Base-by-base conservation (phyloP, 2,113 vertebrate species). In the Deroptyus accipitrinus region DNA sequence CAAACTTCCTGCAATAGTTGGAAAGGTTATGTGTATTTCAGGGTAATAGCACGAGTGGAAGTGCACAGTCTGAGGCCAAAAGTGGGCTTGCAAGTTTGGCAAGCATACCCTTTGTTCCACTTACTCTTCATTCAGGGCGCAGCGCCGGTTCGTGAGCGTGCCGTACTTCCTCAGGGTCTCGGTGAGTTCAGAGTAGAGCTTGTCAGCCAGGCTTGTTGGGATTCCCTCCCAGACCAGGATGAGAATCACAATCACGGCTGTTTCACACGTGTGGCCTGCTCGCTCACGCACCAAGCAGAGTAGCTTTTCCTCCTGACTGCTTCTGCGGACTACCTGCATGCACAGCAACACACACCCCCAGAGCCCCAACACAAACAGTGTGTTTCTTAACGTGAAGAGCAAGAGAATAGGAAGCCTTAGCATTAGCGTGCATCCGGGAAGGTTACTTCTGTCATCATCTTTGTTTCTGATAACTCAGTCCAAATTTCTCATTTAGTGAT, bases 211-310 rank as follows among this genome's bases (percentile, higher is more conserved):
- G 77, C 87, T 96, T 10, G 88, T 95, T 2, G 98, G 95, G 93
- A 99, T 99, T 46, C 99, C 99, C 84, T 99, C 99, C 99, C 99
- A 99, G 63, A 99, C 97, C 88, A 99, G 96, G 95, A 99, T 99
- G 82, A 99, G 99, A 35, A 99, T 98, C 42, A 99, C 97, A 7
- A 99, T 98, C 93, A 99, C 99, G 0, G 99, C 98, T 0, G 98
- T 97, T 48, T 99, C 98, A 73, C 99, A 99, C 3, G 96, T 98
- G 96, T 99, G 99, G 49, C 99, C 99, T 1, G 97, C 97, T 62
- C 99, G 98, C 96, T 99, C 98, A 5, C 99, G 98, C 87, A 99
- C 99, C 97, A 99, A 77, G 83, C 99, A 99, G 86, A 99, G 98
- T 66, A 99, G 94, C 96, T 99, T 99, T 98, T 99, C 99, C 48